A percentile compares a stretch with the other conserved stretches of the same genome.
phyloP scores from a whole-genome alignment of 2,888 invertebrate genomes.

The Eupithecia insigniata region DNA sequence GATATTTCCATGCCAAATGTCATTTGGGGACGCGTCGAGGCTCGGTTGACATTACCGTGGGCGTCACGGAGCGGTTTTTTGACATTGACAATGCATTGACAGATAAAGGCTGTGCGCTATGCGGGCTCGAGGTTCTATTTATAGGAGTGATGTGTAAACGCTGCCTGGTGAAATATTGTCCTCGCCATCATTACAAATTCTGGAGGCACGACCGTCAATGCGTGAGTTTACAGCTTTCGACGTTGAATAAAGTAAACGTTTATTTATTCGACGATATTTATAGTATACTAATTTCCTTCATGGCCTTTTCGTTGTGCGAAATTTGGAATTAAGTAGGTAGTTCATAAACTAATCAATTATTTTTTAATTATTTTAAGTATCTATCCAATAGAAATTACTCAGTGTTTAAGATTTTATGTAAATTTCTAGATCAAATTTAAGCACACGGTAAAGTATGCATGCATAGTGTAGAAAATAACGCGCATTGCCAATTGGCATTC shows the following conservation, averaged over 20 bases:
- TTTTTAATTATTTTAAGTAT: too few species aligned
- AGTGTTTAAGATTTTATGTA: background rate
- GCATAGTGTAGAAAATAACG: background rate
- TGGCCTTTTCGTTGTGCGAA: background rate
- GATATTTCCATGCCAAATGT: slow-evolving; percentile 18
- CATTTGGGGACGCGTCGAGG: slow-evolving; percentile 16
- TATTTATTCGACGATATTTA: background rate
- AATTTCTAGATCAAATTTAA: background rate
- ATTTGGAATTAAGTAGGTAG: background rate
- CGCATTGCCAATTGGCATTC: slow-evolving; percentile 5
- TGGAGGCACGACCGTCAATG: slow-evolving; percentile 9
- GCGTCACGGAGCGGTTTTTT: slow-evolving; percentile 53
- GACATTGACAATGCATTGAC: slow-evolving; percentile 58
- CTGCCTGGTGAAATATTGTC: background rate
- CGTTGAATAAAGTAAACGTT: background rate
- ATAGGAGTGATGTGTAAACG: slow-evolving; percentile 20
- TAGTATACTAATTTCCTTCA: background rate
- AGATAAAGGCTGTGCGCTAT: slow-evolving; percentile 31
- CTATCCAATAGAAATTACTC: too few species aligned
- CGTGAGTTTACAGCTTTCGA: background rate
- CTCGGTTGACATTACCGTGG: slow-evolving; percentile 50
- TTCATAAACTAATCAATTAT: background rate
- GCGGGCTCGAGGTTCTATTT: slow-evolving; percentile 25
- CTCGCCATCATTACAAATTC: slow-evolving; percentile 19
- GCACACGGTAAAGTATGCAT: background rate